These are phyloP conservation scores for Paraplagusia blochii DNA, from an alignment of 2,113 vertebrate species.

Conservation along the genomic window DNA sequence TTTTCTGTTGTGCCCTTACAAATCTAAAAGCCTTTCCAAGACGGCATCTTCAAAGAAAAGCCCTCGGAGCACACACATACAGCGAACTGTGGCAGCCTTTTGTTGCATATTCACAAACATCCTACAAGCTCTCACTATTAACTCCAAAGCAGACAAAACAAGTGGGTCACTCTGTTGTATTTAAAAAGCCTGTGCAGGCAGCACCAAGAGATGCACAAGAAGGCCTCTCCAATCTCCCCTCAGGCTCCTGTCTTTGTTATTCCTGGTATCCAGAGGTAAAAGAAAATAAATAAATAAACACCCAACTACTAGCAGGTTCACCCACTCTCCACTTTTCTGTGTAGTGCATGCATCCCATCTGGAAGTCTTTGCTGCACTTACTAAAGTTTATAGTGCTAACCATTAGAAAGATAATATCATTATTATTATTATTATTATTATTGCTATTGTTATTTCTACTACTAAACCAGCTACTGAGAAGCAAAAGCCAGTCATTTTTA, in stretches of 20 bases:
- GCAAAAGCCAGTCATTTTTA: too few relatives aligned
- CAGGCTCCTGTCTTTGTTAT: constrained; percentile 21
- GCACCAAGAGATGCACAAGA: constrained; percentile 23
- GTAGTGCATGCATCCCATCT: constrained; percentile 58
- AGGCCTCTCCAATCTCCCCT: constrained; percentile 17
- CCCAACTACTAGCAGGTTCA: constrained; percentile 4
- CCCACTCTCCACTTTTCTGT: constrained; percentile 6
- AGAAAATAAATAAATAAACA: not conserved
- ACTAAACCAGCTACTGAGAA: too few relatives aligned
- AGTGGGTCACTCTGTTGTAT: constrained; percentile 54
- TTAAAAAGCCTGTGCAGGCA: constrained; percentile 35
- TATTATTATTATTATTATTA: too few relatives aligned
- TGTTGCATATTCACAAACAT: constrained; percentile 49
- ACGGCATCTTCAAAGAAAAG: constrained; percentile 51
- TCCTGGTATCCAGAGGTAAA: constrained; percentile 1
- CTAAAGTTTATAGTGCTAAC: constrained; percentile 51
- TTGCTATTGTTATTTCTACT: not conserved
- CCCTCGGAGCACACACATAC: constrained; percentile 26
- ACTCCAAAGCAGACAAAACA: constrained; percentile 44
- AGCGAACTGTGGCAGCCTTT: constrained; percentile 40
- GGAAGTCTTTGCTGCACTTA: constrained; percentile 30
- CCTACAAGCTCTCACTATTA: constrained; percentile 29
- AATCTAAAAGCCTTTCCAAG: constrained; percentile 30
- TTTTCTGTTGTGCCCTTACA: constrained; percentile 8
- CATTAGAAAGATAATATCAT: constrained; percentile 26